Evolutionary conservation across 2,113 vertebrate genomes (phyloP).

Genomic region (Nannobrachium achirus): DNA sequence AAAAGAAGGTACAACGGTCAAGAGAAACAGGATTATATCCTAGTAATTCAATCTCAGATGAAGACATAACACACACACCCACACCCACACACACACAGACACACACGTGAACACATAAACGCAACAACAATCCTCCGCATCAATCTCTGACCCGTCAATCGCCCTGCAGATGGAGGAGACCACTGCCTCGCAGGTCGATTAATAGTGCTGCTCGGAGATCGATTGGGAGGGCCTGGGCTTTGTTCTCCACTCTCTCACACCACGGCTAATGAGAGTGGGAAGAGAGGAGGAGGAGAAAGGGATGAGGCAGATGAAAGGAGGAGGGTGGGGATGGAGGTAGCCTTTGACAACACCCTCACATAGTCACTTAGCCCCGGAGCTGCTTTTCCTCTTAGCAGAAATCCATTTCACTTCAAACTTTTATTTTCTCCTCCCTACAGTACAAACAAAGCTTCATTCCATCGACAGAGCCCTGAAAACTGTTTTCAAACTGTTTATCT

Average conservation of each 20-base stretch:
- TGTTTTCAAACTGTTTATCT: constrained; percentile 15
- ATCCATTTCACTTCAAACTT: constrained; percentile 57
- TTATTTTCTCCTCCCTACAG: not conserved
- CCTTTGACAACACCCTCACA: constrained; percentile 73
- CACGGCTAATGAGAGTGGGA: constrained; percentile 65
- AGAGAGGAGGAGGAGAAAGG: constrained; percentile 46
- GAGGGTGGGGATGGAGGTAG: constrained; percentile 51
- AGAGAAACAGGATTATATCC: constrained; percentile 29
- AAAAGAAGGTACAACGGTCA: constrained; percentile 42
- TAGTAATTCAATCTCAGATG: constrained; percentile 34
- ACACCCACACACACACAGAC: too few species aligned
- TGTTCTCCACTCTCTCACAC: constrained; percentile 70
- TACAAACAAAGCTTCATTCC: constrained; percentile 20
- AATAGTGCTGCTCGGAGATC: constrained; percentile 63
- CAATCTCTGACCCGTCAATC: constrained; percentile 61
- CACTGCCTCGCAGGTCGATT: constrained; percentile 65
- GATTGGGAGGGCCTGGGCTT: constrained; percentile 66
- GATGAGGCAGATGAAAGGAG: constrained; percentile 64
- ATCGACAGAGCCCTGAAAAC: constrained; percentile 6
- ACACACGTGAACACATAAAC: not conserved
- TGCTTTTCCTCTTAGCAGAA: constrained; percentile 61
- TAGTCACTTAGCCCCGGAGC: constrained; percentile 60
- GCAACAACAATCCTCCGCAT: constrained; percentile 53
- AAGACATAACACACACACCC: constrained; percentile 16
- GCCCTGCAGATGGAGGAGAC: constrained; percentile 54